Evolutionary conservation across 2,797 vertebrate genomes (phyloP).

Genomic region (Oreortyx pictus): DNA sequence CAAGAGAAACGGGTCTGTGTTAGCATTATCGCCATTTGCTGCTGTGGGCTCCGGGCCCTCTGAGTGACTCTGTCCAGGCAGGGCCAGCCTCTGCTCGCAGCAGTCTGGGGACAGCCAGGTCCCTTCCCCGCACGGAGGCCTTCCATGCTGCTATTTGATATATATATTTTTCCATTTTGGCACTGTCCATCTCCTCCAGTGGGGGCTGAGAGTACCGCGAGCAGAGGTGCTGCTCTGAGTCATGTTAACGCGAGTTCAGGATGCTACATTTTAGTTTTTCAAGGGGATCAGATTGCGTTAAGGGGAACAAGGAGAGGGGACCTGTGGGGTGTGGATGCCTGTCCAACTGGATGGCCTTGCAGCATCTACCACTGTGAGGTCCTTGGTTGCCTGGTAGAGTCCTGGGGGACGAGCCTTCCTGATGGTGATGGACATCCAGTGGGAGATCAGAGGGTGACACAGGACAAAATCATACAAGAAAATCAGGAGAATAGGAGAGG

Average conservation of each 20-base stretch:
- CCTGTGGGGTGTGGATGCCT: accelerated
- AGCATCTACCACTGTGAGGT: background rate
- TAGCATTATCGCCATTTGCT: background rate
- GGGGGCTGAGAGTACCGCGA: background rate
- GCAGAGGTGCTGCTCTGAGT: background rate
- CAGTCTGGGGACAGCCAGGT: background rate
- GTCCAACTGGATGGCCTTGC: background rate
- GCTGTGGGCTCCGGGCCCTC: background rate
- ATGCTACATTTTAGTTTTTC: background rate
- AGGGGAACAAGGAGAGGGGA: background rate
- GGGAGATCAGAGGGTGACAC: accelerated
- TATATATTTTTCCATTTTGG: background rate
- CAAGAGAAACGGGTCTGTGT: background rate
- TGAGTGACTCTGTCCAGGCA: background rate
- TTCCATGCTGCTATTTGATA: constrained; percentile 44
- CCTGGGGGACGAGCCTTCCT: background rate
- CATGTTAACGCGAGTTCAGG: background rate
- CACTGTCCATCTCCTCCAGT: background rate
- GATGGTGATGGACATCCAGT: background rate
- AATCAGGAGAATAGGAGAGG: background rate
- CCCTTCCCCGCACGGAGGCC: background rate
- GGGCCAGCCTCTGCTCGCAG: background rate
- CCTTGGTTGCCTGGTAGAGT: background rate
- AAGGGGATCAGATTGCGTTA: background rate
- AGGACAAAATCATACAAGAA: background rate